Evolutionary conservation across 2,888 invertebrate species (phyloP).

Genomic region (Agriopis leucophaearia): DNA sequence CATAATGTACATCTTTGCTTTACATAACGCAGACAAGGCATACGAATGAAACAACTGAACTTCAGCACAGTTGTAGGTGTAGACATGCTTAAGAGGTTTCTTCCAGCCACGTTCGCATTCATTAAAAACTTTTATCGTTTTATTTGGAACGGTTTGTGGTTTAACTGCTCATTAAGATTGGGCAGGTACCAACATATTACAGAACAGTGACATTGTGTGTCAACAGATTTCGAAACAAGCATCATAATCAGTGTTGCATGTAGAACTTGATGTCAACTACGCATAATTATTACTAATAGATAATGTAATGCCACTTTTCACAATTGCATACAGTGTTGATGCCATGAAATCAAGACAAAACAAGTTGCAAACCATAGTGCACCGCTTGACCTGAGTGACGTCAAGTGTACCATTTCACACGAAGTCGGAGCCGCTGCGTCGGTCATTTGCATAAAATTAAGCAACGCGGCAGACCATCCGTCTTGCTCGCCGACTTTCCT

Average conservation of each 20-base stretch:
- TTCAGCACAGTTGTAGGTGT: no score
- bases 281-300: constrained; percentile 11
- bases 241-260: constrained; percentile 32
- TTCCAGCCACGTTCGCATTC: no score
- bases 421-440: constrained; percentile 48
- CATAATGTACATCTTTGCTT: no score
- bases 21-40: no score
- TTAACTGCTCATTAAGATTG: no score
- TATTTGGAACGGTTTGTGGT: no score
- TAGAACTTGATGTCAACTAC: constrained; percentile 21
- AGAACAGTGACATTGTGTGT: no score
- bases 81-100: no score
- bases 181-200: no score
- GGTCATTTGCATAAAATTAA: constrained; percentile 72
- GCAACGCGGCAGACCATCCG: constrained; percentile 65
- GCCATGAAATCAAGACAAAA: constrained; percentile 25
- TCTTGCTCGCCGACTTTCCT: constrained; percentile 77
- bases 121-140: no score
- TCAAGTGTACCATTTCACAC: constrained; percentile 58
- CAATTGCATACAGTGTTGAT: constrained; percentile 25
- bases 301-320: constrained; percentile 30
- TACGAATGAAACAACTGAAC: no score
- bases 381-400: constrained; percentile 22
- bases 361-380: constrained; percentile 29
- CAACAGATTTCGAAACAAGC: constrained; percentile 32